phyloP scores from a whole-genome alignment of 2,113 vertebrate species.

The Epinephelus fuscoguttatus region DNA sequence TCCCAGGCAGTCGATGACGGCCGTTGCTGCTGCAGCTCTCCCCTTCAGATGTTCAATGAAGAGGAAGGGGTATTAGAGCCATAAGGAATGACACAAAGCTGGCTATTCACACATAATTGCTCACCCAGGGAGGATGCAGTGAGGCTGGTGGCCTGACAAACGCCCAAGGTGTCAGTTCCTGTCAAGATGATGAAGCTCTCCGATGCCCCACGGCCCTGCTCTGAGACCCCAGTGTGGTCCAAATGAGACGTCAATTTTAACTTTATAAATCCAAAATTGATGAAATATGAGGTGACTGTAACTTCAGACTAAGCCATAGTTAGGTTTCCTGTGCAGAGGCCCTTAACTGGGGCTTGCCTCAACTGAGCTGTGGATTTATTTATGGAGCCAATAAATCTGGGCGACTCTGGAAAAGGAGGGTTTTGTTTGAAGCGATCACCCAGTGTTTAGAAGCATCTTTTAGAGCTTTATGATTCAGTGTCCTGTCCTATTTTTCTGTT shows the following conservation, averaged over 20 bases:
- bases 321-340: conserved; percentile 54
- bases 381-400: conserved; percentile 54
- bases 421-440: conserved; percentile 58
- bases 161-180: conserved; percentile 79
- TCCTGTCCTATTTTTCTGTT: background rate
- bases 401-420: conserved; percentile 29
- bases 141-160: conserved; percentile 77
- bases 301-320: conserved; percentile 64
- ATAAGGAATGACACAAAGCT: conserved; percentile 80
- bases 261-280: conserved; percentile 78
- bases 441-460: conserved; percentile 36
- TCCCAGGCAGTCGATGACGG: conserved; percentile 65
- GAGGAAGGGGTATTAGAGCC: conserved; percentile 75
- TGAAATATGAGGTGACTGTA: conserved; percentile 73
- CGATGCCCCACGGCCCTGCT: conserved; percentile 61
- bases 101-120: conserved; percentile 84
- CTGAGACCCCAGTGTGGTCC: conserved; percentile 62
- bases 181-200: conserved; percentile 84
- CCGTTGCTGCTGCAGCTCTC: conserved; percentile 47
- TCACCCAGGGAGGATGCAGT: conserved; percentile 81
- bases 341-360: conserved; percentile 54
- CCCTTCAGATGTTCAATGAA: conserved; percentile 72
- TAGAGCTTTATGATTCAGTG: conserved; percentile 9
- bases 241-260: conserved; percentile 76
- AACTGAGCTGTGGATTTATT: conserved; percentile 56